phyloP scores from a whole-genome alignment of 2,797 vertebrate species.

The Sparidentex hasta region DNA sequence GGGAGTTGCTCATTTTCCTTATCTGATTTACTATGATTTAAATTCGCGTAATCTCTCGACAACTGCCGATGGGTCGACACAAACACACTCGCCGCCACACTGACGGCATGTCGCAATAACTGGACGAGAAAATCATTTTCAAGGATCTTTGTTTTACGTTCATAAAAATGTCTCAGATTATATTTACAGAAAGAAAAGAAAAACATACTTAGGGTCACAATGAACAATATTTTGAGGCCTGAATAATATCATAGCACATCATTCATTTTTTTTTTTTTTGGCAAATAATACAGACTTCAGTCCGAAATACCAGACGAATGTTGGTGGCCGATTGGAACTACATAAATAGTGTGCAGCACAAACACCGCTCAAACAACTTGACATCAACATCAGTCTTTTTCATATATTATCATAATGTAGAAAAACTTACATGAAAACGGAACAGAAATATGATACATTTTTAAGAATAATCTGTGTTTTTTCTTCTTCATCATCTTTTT shows the following conservation, averaged over 20 bases:
- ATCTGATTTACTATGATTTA: neutral
- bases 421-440: constrained; percentile 66
- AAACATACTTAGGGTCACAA: constrained; percentile 72
- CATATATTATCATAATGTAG: constrained; percentile 70
- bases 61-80: neutral
- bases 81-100: neutral
- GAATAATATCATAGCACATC: constrained; percentile 50
- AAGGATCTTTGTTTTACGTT: constrained; percentile 71
- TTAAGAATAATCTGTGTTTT: constrained; percentile 34
- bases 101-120: constrained; percentile 32
- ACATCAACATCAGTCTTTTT: constrained; percentile 68
- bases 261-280: constrained; percentile 53
- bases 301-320: constrained; percentile 61
- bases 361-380: constrained; percentile 71
- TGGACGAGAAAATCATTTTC: constrained; percentile 42
- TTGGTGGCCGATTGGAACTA: constrained; percentile 61
- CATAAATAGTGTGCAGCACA: constrained; percentile 73
- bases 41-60: neutral
- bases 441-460: constrained; percentile 61
- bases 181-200: constrained; percentile 78
- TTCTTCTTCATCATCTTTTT: neutral
- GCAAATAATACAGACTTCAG: constrained; percentile 66
- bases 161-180: constrained; percentile 81
- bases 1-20: neutral
- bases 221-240: constrained; percentile 57